A percentile compares a stretch with the other conserved stretches of the same genome.
phyloP scores from a whole-genome alignment of 2,888 invertebrate genomes.

The Notodonta ziczac region DNA sequence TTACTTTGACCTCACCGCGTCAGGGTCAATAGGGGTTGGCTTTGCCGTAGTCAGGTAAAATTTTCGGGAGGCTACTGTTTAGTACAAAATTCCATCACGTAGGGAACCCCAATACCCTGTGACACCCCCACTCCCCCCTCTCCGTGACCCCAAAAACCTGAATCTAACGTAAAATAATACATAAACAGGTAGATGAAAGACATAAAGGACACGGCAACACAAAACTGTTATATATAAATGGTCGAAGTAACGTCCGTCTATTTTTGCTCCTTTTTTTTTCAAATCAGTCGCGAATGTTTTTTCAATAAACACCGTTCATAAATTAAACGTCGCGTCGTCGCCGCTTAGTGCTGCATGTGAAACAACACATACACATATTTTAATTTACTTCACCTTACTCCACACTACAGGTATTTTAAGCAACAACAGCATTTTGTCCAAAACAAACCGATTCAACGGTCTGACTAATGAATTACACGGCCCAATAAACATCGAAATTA shows the following conservation, averaged over 20 bases:
- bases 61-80: no score
- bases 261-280: background rate
- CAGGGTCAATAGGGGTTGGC: no score
- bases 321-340: background rate
- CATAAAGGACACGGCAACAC: no score
- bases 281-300: background rate
- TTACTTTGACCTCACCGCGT: no score
- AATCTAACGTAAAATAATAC: no score
- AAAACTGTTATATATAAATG: no score
- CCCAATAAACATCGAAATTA: constrained; percentile 14
- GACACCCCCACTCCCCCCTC: no score
- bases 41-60: no score
- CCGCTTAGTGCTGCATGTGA: background rate
- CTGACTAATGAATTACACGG: background rate
- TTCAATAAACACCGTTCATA: background rate
- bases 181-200: no score
- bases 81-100: no score
- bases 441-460: background rate
- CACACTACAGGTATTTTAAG: background rate
- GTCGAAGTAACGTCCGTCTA: background rate
- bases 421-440: background rate
- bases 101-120: no score
- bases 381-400: background rate
- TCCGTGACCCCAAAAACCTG: no score
- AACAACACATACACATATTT: background rate